A percentile compares a stretch with the other conserved stretches of the same genome.
Conservation (phyloP, 2,797 vertebrate genomes). For the Siniperca undulata region DNA sequence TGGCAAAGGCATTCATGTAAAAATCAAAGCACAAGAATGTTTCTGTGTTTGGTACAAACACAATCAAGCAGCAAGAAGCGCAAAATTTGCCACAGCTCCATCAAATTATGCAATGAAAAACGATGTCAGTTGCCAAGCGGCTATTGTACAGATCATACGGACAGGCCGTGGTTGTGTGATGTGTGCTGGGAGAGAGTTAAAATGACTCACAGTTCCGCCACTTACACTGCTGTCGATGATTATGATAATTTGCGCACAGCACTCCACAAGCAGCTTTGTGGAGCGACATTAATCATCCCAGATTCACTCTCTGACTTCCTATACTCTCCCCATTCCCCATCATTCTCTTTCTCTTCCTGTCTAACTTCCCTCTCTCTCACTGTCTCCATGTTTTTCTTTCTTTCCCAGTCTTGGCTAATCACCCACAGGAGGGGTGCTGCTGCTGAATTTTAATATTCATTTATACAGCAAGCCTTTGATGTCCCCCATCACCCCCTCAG, state of each 20-base stretch:
- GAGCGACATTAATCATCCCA: slow-evolving; percentile 76
- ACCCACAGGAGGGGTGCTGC: slow-evolving; percentile 81
- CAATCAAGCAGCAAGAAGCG: slow-evolving; percentile 56
- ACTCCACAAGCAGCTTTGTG: slow-evolving; percentile 78
- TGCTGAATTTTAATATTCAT: slow-evolving; percentile 87
- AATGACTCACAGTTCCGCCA: slow-evolving; percentile 81
- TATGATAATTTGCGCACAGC: slow-evolving; percentile 77
- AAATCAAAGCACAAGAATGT: slow-evolving; percentile 63
- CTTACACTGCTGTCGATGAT: slow-evolving; percentile 80
- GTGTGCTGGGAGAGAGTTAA: slow-evolving; percentile 64
- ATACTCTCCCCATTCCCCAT: slow-evolving; percentile 60
- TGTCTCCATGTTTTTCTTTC: slow-evolving; percentile 74
- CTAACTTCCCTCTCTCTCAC: slow-evolving; percentile 48
- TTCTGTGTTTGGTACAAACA: slow-evolving; percentile 47
- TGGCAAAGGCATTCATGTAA: slow-evolving; percentile 63
- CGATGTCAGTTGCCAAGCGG: slow-evolving; percentile 61
- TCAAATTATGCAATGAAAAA: slow-evolving; percentile 72
- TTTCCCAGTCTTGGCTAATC: slow-evolving; percentile 79
- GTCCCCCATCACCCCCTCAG: slow-evolving; percentile 82
- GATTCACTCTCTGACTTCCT: slow-evolving; percentile 76
- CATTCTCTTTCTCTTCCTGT: slow-evolving; percentile 64
- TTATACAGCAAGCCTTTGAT: slow-evolving; percentile 87
- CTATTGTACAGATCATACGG: slow-evolving; percentile 72
- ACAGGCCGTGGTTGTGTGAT: slow-evolving; percentile 69
- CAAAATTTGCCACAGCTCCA: slow-evolving; percentile 56